Percentiles rank a stretch among this genome's conserved stretches.
Evolutionary conservation across 1,140 invertebrate species (phyloP).

Genomic region (Achroia grisella): DNA sequence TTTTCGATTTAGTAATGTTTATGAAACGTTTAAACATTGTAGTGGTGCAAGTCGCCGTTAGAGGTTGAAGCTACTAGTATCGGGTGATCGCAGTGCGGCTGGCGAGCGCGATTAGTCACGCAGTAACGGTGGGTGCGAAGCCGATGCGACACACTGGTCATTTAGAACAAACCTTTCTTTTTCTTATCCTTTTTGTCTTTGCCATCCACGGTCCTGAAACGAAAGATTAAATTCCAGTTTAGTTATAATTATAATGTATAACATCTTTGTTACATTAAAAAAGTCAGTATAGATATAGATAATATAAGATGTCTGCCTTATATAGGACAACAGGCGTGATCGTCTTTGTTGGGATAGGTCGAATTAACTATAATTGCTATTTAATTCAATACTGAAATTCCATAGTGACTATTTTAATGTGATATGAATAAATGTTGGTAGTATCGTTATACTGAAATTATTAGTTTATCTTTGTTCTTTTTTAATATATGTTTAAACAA

Average conservation of each 20-base stretch:
- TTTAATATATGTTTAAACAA: too few relatives aligned
- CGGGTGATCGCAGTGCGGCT: not conserved
- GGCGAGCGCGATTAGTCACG: conserved; percentile 48
- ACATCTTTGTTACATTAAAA: not conserved
- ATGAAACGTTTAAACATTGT: not conserved
- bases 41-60: too few relatives aligned
- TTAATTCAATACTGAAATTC: too few relatives aligned
- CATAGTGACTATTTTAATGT: too few relatives aligned
- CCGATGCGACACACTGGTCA: conserved; percentile 32
- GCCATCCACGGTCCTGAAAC: conserved; percentile 69
- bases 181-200: conserved; percentile 75
- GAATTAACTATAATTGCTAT: too few relatives aligned
- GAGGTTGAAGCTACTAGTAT: not conserved
- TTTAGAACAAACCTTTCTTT: conserved; percentile 75
- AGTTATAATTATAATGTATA: not conserved
- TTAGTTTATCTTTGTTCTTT: too few relatives aligned
- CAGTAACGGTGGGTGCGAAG: conserved; percentile 56
- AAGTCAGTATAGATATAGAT: too few relatives aligned
- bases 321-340: too few relatives aligned
- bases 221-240: not conserved
- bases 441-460: too few relatives aligned
- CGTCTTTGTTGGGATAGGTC: too few relatives aligned
- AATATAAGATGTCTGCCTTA: too few relatives aligned
- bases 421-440: too few relatives aligned
- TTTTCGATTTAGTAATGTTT: not conserved